phyloP scores from a whole-genome alignment of 2,797 vertebrate genomes.

The Helicolenus hilgendorfi region DNA sequence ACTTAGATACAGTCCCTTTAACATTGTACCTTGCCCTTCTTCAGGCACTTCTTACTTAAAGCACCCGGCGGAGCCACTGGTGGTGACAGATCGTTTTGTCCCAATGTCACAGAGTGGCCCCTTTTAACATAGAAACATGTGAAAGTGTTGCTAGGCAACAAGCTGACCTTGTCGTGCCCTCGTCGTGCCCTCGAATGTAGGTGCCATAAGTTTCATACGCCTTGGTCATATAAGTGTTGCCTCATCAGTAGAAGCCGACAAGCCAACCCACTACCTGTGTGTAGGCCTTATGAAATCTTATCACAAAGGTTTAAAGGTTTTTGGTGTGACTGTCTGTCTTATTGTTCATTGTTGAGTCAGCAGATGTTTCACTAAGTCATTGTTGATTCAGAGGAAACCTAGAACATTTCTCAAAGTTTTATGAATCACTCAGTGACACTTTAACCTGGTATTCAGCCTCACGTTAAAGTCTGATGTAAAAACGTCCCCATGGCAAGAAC shows the following conservation, averaged over 20 bases:
- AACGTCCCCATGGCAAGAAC: neutral
- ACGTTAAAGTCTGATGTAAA: constrained; percentile 9
- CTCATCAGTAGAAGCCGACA: constrained; percentile 14
- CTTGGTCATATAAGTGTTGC: constrained; percentile 29
- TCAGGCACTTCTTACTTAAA: neutral
- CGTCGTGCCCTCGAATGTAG: constrained; percentile 36
- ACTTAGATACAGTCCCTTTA: neutral
- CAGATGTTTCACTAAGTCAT: neutral
- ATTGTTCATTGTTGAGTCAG: constrained; percentile 37
- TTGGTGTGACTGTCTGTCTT: neutral
- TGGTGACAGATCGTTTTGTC: constrained; percentile 11
- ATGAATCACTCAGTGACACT: constrained; percentile 7
- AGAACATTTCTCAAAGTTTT: neutral
- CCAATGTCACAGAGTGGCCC: neutral
- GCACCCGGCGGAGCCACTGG: constrained; percentile 14
- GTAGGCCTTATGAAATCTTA: constrained; percentile 19
- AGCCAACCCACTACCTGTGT: neutral
- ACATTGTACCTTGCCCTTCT: neutral
- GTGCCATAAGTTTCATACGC: constrained; percentile 10
- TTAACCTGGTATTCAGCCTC: neutral
- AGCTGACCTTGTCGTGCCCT: constrained; percentile 71
- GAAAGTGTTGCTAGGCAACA: constrained; percentile 55
- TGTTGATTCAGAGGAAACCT: neutral
- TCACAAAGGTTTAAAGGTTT: constrained; percentile 62
- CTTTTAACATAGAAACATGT: constrained; percentile 35